Conservation (phyloP, 2,888 invertebrate species). For the Hybos culiciformis region DNA sequence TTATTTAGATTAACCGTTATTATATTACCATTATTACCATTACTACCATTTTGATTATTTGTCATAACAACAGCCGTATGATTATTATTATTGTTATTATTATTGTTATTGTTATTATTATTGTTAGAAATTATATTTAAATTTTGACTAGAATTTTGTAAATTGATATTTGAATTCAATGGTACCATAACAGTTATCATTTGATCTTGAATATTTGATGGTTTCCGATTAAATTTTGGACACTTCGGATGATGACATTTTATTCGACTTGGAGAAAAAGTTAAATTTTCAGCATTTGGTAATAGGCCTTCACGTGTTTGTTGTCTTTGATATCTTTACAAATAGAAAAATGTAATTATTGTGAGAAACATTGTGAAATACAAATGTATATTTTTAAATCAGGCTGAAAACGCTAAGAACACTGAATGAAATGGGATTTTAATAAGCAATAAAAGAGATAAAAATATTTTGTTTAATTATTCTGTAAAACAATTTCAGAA, state of each 20-base stretch:
- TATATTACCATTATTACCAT: constrained; percentile 3
- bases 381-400: no score
- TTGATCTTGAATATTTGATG: constrained; percentile 35
- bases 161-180: constrained; percentile 31
- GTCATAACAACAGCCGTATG: neutral
- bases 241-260: constrained; percentile 36
- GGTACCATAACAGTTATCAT: constrained; percentile 37
- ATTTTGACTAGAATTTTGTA: constrained; percentile 15
- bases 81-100: neutral
- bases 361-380: no score
- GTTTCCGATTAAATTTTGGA: constrained; percentile 31
- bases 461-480: no score
- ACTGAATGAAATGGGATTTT: neutral
- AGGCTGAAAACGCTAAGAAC: neutral
- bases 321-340: constrained; percentile 31
- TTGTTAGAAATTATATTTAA: constrained; percentile 1
- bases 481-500: no score
- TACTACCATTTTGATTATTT: constrained; percentile 9
- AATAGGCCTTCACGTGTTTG: constrained; percentile 34
- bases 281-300: constrained; percentile 34
- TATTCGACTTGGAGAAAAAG: constrained; percentile 35
- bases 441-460: no score
- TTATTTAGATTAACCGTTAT: neutral
- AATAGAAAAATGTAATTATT: no score
- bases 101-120: constrained; percentile 2